Conservation (phyloP, 2,797 vertebrate genomes). For the Hippocampus kuda region DNA sequence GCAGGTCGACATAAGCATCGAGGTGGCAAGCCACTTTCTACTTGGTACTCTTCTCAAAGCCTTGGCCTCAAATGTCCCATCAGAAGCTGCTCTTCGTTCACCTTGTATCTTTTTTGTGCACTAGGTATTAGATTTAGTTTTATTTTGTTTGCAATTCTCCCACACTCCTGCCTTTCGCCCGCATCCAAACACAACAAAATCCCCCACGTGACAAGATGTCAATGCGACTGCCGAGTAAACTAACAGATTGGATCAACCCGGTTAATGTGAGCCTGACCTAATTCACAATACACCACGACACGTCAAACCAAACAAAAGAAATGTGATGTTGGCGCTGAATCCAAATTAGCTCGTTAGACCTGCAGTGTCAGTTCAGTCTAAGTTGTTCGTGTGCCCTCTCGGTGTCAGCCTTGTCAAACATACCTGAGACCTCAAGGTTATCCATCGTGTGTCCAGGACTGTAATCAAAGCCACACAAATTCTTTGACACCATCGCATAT, state of each 20-base stretch:
- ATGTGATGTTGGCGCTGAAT: background rate
- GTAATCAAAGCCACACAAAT: conserved; percentile 80
- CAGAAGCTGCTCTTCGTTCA: too few species aligned
- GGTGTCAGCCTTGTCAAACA: conserved; percentile 17
- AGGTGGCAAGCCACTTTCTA: too few species aligned
- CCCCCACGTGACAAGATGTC: too few species aligned
- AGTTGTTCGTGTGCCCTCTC: background rate
- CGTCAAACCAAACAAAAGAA: background rate
- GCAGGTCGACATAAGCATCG: too few species aligned
- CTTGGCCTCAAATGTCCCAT: too few species aligned
- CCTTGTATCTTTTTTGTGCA: too few species aligned
- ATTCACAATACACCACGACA: background rate
- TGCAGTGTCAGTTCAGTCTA: background rate
- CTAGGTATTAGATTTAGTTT: too few species aligned
- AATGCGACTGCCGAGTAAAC: too few species aligned
- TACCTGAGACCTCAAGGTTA: conserved; percentile 79
- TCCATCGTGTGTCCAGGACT: conserved; percentile 79
- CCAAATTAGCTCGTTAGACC: background rate
- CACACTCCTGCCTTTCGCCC: too few species aligned
- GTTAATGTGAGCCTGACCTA: background rate
- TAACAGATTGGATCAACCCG: background rate
- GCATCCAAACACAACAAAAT: too few species aligned
- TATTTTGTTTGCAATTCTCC: too few species aligned
- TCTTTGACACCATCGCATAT: conserved; percentile 70
- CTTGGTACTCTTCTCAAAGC: too few species aligned